A percentile compares a stretch with the other conserved stretches of the same genome.
These are phyloP conservation scores for Heteromormyrus szaboi DNA, from an alignment of 2,797 vertebrate species.

Conservation along the genomic window DNA sequence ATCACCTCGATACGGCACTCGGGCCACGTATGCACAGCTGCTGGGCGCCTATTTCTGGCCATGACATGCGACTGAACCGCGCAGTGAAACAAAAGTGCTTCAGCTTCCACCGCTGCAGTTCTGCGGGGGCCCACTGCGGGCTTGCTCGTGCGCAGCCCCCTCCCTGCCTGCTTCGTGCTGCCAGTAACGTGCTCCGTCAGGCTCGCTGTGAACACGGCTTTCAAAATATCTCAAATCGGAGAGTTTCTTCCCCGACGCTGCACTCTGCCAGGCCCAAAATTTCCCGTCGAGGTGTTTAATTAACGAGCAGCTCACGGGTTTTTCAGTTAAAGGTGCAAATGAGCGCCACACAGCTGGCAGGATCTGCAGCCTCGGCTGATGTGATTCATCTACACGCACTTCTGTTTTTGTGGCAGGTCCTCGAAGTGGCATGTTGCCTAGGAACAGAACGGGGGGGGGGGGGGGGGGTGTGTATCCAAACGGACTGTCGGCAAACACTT, in stretches of 20 bases:
- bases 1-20: not conserved
- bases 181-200: not conserved
- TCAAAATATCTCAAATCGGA: not conserved
- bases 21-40: not conserved
- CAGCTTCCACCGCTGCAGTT: not conserved
- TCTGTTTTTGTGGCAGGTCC: not conserved
- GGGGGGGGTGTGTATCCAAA: not conserved
- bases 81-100: not conserved
- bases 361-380: not conserved
- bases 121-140: not conserved
- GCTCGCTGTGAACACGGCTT: not conserved
- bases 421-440: not conserved
- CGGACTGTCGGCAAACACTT: not conserved
- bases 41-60: not conserved
- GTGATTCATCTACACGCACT: not conserved
- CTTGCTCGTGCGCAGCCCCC: not conserved
- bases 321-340: not conserved
- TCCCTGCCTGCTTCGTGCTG: not conserved
- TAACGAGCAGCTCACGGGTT: not conserved
- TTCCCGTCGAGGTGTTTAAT: not conserved
- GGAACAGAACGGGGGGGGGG: not conserved
- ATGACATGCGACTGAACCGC: not conserved
- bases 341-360: not conserved
- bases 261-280: not conserved
- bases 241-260: not conserved